Evolutionary conservation across 2,888 invertebrate species (phyloP).

Genomic region (Melanargia galathea): DNA sequence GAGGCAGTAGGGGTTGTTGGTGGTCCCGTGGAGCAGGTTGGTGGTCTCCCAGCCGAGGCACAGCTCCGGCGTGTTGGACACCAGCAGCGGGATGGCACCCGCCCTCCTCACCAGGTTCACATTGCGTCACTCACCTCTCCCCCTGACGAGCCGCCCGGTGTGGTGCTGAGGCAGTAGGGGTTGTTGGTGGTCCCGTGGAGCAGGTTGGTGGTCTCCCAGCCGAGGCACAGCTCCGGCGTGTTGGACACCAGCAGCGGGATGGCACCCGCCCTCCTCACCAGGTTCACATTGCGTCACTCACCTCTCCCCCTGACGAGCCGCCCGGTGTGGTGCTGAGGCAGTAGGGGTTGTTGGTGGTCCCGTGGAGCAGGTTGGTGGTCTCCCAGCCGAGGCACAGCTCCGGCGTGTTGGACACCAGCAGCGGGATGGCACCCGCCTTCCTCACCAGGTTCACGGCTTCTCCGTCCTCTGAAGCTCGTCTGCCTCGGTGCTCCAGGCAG

Average conservation of each 20-base stretch:
- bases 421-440: constrained; percentile 89
- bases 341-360: constrained; percentile 92
- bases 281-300: constrained; percentile 51
- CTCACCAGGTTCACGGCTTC: constrained; percentile 83
- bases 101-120: constrained; percentile 85
- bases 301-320: constrained; percentile 95
- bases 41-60: constrained; percentile 94
- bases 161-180: constrained; percentile 89
- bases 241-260: constrained; percentile 92
- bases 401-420: constrained; percentile 92
- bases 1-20: constrained; percentile 91
- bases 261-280: constrained; percentile 86
- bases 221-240: constrained; percentile 93
- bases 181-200: constrained; percentile 90
- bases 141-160: constrained; percentile 94
- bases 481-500: constrained; percentile 68
- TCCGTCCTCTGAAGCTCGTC: constrained; percentile 85
- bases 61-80: constrained; percentile 93
- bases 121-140: constrained; percentile 87
- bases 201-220: constrained; percentile 92
- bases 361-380: constrained; percentile 89
- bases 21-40: constrained; percentile 89
- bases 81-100: constrained; percentile 90
- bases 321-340: constrained; percentile 88
- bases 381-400: constrained; percentile 95